phyloP scores from a whole-genome alignment of 2,888 invertebrate genomes.

The Gymnosoma rotundatum region DNA sequence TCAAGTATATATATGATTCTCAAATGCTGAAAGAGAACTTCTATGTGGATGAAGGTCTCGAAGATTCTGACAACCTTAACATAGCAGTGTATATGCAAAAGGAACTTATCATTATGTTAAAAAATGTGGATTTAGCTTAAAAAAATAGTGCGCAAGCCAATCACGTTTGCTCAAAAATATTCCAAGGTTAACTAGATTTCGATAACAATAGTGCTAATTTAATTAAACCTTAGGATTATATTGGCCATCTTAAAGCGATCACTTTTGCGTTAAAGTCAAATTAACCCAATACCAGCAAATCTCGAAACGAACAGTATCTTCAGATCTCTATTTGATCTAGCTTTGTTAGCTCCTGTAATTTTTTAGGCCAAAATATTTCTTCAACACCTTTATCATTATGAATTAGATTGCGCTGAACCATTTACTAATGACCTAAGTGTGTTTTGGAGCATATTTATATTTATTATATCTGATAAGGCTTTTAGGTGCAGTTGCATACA shows the following conservation, averaged over 20 bases:
- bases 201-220: neutral
- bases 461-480: no score
- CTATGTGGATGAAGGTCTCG: no score
- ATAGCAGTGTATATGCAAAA: neutral
- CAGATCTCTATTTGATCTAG: neutral
- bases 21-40: no score
- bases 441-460: no score
- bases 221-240: neutral
- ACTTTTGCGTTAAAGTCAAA: no score
- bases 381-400: neutral
- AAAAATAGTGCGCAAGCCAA: neutral
- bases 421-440: neutral
- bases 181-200: slow-evolving; percentile 8
- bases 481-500: no score
- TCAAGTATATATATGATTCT: no score
- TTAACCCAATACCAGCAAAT: neutral
- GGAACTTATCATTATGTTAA: neutral
- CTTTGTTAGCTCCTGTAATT: neutral
- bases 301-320: neutral
- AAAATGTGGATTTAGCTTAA: no score
- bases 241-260: neutral
- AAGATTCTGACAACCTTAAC: neutral
- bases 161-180: neutral
- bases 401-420: neutral
- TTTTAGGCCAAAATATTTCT: no score